Base-by-base conservation (phyloP, 2,113 vertebrate species). In the Dolichallabes microphthalmus region DNA sequence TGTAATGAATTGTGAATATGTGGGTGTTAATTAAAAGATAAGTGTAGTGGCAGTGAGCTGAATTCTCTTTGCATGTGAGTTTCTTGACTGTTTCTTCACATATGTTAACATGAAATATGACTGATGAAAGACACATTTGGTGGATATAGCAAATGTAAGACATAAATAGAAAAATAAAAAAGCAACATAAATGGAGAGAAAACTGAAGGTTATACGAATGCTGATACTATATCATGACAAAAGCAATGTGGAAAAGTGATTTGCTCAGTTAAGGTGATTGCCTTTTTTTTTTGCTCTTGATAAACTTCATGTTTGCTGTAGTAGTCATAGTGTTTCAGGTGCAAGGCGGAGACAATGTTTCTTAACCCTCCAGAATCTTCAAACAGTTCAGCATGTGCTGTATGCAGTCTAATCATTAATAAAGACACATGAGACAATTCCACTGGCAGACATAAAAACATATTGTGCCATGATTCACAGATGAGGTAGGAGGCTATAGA, bases 1-100 rank as follows among this genome's bases (percentile, higher is more conserved):
- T 90, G 91, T 93, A 93, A 93, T 93, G 89, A 93, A 93, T 92
- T 92, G 93, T 91, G 87, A 85, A 82, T 66, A 88, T 85, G 87
- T 89, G 88, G 85, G 90, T 87, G 89, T 89, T 93, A 92, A 93
- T 92, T 94, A 90, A 90, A 89, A 89, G 91, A 92, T 84, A 84
- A 86, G 82, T 71, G 76, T 60, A 30, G 52, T 83, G 82, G 53
- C 79, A 82, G 50, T 27, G 52, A 87, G 79, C 58, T 64, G 61
- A 86, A 35, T 12, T 68, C 75, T 55, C 69, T 82, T 32, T 10
- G 53, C 11, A 77, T 84, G 71, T 14, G 25, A 0, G 13, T 77
- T 50, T 45, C 63, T 64, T 64, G 57, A 69, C 58, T 85, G 58
- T 85, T 17, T 27, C 75, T 69, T 30, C 32, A 32, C 27, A 61